Evolutionary conservation across 2,797 vertebrate genomes (phyloP), one percentile per base, ranked within the genome.

Genomic region (Trematomus bernacchii): DNA sequence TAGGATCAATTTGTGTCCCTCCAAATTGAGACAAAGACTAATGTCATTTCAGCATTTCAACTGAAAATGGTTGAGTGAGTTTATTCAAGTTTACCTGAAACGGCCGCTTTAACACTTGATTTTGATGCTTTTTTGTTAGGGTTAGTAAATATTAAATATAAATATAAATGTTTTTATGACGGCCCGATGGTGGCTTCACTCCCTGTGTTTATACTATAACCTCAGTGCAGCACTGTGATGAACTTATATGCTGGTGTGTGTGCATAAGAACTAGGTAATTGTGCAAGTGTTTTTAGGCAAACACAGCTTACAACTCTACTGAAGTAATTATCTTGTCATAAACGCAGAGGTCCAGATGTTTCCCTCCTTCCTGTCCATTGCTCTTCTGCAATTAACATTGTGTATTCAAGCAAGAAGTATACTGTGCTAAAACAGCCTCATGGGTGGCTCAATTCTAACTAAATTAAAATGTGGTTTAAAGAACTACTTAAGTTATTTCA

Each of bases 301-400:
- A 13, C 5, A 7, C 21, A 13, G 15, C 42, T 51, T 21, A 51
- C 21, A 51, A 46, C 37, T 43, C 21, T 37, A 40, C 40, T 50
- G 37, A 23, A 40, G 23, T 12, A 50, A 13, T 33, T 54, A 42
- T 64, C 43, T 15, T 65, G 54, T 53, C 64, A 33, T 42, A 18
- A 58, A 43, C 48, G 48, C 66, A 52, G 57, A 66, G 43, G 23
- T 66, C 46, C 43, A 70, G 70, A 60, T 76, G 64, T 73, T 59
- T 37, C 18, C n/a, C 47, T 54, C 30, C 23, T 55, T 52, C 13
- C 4, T 14, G 15, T 66, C 46, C 13, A 63, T 66, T 60, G 42
- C 47, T 71, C 9, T 42, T 33, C 47, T 52, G n/a, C 18, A 19
- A 11, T 50, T 18, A 55, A 15, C 10, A 30, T 11, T 44, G 1